Percentiles rank a stretch among this genome's conserved stretches.
Conservation (phyloP, 1,140 invertebrate species). For the Spodoptera litura region DNA sequence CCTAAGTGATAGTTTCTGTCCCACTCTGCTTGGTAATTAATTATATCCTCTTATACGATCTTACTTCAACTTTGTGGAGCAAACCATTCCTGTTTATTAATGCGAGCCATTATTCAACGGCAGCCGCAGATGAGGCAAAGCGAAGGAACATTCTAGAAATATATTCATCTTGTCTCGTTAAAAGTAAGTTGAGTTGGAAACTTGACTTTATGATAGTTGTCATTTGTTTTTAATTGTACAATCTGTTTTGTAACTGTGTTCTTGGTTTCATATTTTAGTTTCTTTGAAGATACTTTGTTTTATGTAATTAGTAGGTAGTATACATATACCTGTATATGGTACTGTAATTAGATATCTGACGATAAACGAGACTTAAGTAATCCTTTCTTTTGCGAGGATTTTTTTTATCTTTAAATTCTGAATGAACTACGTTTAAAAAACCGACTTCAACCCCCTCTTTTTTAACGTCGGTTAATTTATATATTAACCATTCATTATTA, state of each 20-base stretch:
- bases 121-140: conserved; percentile 76
- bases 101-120: conserved; percentile 77
- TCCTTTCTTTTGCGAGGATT: too few relatives aligned
- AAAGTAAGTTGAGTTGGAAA: conserved; percentile 69
- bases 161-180: conserved; percentile 77
- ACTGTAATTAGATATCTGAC: too few relatives aligned
- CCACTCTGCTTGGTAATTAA: conserved; percentile 67
- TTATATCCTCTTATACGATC: conserved; percentile 69
- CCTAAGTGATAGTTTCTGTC: conserved; percentile 68
- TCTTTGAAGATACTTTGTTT: not conserved
- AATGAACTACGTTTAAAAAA: too few relatives aligned
- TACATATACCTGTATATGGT: too few relatives aligned
- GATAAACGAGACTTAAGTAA: too few relatives aligned
- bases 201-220: conserved; percentile 71
- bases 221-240: conserved; percentile 56
- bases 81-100: conserved; percentile 78
- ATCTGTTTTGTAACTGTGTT: conserved; percentile 25
- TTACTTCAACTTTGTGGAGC: conserved; percentile 61
- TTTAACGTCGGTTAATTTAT: too few relatives aligned
- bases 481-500: too few relatives aligned
- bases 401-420: too few relatives aligned
- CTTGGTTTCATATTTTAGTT: not conserved
- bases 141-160: conserved; percentile 71
- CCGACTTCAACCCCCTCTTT: too few relatives aligned
- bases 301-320: not conserved